Percentiles rank a stretch among this genome's conserved stretches.
Evolutionary conservation across 2,113 vertebrate genomes (phyloP).

Genomic region (Heterotilapia buettikoferi): DNA sequence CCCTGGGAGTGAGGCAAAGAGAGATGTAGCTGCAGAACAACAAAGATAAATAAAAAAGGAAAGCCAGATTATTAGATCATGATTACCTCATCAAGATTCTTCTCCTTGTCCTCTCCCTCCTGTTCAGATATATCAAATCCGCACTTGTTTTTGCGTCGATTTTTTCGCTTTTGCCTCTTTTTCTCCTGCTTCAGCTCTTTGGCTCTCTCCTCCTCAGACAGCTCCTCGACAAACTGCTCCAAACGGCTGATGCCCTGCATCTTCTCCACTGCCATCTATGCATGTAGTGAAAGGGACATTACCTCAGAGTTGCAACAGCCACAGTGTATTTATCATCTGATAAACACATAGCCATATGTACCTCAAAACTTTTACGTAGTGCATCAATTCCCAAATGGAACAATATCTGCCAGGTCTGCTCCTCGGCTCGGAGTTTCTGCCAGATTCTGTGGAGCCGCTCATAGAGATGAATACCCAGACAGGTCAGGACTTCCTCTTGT

Average conservation of each 20-base stretch:
- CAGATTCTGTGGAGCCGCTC: constrained; percentile 94
- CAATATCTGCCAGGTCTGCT: constrained; percentile 97
- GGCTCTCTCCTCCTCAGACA: constrained; percentile 92
- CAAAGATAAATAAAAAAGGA: not conserved
- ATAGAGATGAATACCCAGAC: constrained; percentile 94
- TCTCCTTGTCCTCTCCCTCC: constrained; percentile 78
- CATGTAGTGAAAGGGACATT: not conserved
- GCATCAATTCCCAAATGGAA: constrained; percentile 93
- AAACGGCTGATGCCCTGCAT: constrained; percentile 94
- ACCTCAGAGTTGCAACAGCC: not conserved
- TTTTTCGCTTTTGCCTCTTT: constrained; percentile 95
- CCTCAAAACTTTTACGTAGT: constrained; percentile 95
- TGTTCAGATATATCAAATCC: constrained; percentile 81
- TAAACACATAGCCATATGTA: constrained; percentile 14
- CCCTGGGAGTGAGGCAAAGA: constrained; percentile 65
- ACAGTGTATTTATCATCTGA: not conserved
- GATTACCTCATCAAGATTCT: constrained; percentile 81
- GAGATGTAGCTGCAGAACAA: not conserved
- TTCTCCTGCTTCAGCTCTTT: constrained; percentile 96
- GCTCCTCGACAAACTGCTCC: constrained; percentile 94
- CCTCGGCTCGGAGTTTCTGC: constrained; percentile 93
- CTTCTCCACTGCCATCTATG: constrained; percentile 93
- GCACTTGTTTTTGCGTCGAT: constrained; percentile 94
- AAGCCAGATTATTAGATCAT: not conserved
- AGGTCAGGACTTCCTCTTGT: constrained; percentile 96